Percentiles rank a stretch among this genome's conserved stretches.
Evolutionary conservation across 1,140 invertebrate species (phyloP).

Genomic region (Atopsyche davidsoni): DNA sequence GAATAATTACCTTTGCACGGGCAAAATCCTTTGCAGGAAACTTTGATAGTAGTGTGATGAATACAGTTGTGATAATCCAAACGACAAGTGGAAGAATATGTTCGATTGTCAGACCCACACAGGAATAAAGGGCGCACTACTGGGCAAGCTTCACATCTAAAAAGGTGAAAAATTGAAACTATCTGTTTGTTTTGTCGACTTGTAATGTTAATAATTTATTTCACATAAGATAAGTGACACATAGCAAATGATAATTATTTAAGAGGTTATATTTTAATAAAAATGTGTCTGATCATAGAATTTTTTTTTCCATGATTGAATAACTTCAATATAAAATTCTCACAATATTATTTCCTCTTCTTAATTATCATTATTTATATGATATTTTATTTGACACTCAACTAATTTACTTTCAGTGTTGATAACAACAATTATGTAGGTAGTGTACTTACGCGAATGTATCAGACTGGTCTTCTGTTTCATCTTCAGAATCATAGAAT

Average conservation of each 20-base stretch:
- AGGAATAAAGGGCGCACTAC: constrained; percentile 74
- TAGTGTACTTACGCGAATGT: constrained; percentile 44
- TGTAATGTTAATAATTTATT: too few relatives aligned
- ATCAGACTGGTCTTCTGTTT: constrained; percentile 56
- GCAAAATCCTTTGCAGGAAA: constrained; percentile 83
- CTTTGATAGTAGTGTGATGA: constrained; percentile 65
- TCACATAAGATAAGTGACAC: too few relatives aligned
- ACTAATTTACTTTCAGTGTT: constrained; percentile 9
- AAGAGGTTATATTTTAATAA: constrained; percentile 2
- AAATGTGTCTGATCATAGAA: too few relatives aligned
- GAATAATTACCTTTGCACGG: constrained; percentile 68
- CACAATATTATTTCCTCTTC: too few relatives aligned
- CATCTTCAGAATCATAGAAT: constrained; percentile 66
- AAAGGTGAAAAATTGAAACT: too few relatives aligned
- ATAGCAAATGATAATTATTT: too few relatives aligned
- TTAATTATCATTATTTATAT: too few relatives aligned
- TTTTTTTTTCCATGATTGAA: too few relatives aligned
- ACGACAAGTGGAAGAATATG: constrained; percentile 85
- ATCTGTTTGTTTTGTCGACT: too few relatives aligned
- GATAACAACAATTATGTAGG: constrained; percentile 8
- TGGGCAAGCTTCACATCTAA: constrained; percentile 72
- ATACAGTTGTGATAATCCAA: constrained; percentile 90
- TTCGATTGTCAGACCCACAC: constrained; percentile 84
- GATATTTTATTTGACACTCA: too few relatives aligned
- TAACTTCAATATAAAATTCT: too few relatives aligned